A percentile compares a stretch with the other conserved stretches of the same genome.
These are phyloP conservation scores for Monochamus alternatus DNA, from an alignment of 2,888 invertebrate species.

Conservation along the genomic window DNA sequence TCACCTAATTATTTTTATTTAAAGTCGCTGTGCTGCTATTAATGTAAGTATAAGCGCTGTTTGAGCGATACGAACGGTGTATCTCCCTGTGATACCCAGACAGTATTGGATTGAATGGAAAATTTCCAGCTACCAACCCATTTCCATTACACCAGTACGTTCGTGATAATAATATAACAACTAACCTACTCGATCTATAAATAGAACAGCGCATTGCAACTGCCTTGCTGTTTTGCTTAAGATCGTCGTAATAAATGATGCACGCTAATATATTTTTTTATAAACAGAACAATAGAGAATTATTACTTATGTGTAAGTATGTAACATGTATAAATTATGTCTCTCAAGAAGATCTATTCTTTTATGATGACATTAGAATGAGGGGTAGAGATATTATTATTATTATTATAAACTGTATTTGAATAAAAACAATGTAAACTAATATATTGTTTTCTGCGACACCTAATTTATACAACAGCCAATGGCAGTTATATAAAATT, in stretches of 20 bases:
- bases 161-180: slow-evolving; percentile 9
- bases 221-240: background rate
- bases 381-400: too few species aligned
- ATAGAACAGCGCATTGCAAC: slow-evolving; percentile 21
- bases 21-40: background rate
- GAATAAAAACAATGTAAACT: too few species aligned
- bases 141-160: background rate
- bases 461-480: too few species aligned
- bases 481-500: too few species aligned
- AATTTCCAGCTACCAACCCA: slow-evolving; percentile 23
- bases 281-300: background rate
- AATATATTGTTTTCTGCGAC: too few species aligned
- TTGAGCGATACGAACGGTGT: background rate
- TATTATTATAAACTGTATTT: too few species aligned
- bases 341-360: background rate
- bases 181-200: slow-evolving; percentile 31
- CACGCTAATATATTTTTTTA: background rate
- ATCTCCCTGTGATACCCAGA: background rate
- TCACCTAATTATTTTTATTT: background rate
- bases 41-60: too few species aligned
- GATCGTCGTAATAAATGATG: background rate
- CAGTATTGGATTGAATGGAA: slow-evolving; percentile 14
- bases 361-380: too few species aligned
- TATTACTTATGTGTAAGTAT: too few species aligned
- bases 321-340: too few species aligned